Base-by-base conservation (phyloP, 53 echinoderm and acorn worm species). In the Zoroaster sp. region DNA sequence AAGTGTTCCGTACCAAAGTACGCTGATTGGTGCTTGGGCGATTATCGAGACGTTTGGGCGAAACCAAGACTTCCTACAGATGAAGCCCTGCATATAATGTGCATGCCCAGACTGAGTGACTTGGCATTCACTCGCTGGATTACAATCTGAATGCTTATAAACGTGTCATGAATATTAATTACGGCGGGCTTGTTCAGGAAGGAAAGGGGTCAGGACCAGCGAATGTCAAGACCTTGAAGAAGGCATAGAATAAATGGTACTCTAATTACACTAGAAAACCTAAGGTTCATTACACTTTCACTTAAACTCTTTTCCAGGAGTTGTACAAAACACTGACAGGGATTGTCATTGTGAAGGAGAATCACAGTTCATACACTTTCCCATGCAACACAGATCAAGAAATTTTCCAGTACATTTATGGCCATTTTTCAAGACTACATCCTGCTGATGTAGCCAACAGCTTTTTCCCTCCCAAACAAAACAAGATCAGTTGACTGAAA, bases 1-100 rank as follows among this genome's bases (percentile, higher is more conserved):
- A 55, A 63, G 55, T 79, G 59, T 79, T 79, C 63, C 15, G 63
- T 55, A 79, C 79, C 79, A 55, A 79, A 79, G 79, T 79, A 59
- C 39, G n/a, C 55, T 23, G 59, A 18, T 44, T 21, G 63, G 17
- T 34, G 32, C 71, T 37, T 33, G 35, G 71, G 6, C 36, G 74
- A 44, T 74, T 7, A 74, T 23, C 74, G 18, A 74, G 74, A 74
- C 37, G 39, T 74, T 74, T 39, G 43, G 40, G 74, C 38, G 37
- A 34, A 69, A 40, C 55, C 36, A 70, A 77, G 85, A 85, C 31
- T 85, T 85, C 85, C 52, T 85, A 37, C 63, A 36, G n/a, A n/a
- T n/a, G 85, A 69, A 47, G 47, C 46, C 70, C 18, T 30, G 14
- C 18, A 11, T 15, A 71, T 69, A 69, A 70, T 47, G 59, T 45